Evolutionary conservation across 2,797 vertebrate genomes (phyloP).

Genomic region (Pseudotriccus pelzelni): DNA sequence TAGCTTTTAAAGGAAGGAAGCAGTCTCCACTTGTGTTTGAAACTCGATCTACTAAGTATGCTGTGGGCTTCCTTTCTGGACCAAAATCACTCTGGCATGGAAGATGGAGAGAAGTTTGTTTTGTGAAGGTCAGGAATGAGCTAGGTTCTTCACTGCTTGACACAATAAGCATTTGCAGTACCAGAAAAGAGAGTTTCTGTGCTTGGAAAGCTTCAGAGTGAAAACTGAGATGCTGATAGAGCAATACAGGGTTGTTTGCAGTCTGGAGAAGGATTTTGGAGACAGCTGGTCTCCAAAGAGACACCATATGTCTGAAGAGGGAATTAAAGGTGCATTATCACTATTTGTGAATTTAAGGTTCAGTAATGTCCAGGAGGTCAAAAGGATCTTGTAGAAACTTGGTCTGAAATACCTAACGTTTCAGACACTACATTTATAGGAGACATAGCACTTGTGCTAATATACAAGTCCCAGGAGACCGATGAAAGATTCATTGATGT

Average conservation of each 20-base stretch:
- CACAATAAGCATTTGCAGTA: not conserved
- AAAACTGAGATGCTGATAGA: not conserved
- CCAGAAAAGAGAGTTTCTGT: not conserved
- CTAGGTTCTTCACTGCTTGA: not conserved
- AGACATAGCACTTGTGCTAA: not conserved
- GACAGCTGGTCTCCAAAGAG: not conserved
- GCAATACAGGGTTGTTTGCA: not conserved
- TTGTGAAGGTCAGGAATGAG: not conserved
- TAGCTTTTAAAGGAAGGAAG: not conserved
- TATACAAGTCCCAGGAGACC: not conserved
- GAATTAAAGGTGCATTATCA: not conserved
- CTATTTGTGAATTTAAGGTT: not conserved
- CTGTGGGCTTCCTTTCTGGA: not conserved
- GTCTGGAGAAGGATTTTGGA: not conserved
- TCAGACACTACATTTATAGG: not conserved
- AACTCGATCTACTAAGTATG: not conserved
- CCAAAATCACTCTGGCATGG: not conserved
- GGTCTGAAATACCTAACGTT: not conserved
- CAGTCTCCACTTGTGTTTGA: not conserved
- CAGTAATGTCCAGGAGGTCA: not conserved
- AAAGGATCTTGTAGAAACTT: not conserved
- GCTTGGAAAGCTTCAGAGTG: not conserved
- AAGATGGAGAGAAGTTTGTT: not conserved
- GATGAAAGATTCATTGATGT: not conserved
- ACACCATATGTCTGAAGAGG: not conserved